These are phyloP conservation scores for Melospiza melodia DNA, from an alignment of 2,113 vertebrate species.

Conservation along the genomic window DNA sequence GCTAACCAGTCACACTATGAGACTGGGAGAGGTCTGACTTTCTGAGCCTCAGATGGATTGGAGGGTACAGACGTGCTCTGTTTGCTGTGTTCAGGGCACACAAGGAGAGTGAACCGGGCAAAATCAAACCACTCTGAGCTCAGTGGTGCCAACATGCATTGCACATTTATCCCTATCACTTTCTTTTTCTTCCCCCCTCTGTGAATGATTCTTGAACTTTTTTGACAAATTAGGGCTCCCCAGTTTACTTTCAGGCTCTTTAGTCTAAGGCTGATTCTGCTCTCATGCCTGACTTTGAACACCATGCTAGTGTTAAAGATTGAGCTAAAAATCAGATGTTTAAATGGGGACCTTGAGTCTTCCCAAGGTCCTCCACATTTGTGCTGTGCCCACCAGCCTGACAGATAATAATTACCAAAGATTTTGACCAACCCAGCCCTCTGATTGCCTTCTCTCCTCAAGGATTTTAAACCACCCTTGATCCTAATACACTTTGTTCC, in stretches of 20 bases:
- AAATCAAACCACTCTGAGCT: neutral
- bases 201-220: neutral
- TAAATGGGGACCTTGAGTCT: neutral
- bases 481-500: neutral
- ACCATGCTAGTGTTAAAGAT: neutral
- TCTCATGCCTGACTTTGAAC: neutral
- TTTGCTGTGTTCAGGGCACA: neutral
- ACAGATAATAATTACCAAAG: neutral
- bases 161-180: accelerated
- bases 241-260: neutral
- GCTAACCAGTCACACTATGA: accelerated
- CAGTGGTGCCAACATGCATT: neutral
- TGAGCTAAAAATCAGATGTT: neutral
- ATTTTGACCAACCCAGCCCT: neutral
- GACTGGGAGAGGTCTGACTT: neutral
- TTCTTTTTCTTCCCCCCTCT: accelerated
- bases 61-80: accelerated
- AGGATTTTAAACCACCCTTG: neutral
- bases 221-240: neutral
- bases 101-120: neutral
- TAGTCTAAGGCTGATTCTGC: neutral
- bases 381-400: neutral
- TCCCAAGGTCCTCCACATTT: neutral
- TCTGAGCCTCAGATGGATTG: neutral
- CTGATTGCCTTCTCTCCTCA: neutral